Percentiles rank a stretch among this genome's conserved stretches.
Conservation (phyloP, 1,140 invertebrate species). For the Schlechtendalia chinensis region DNA sequence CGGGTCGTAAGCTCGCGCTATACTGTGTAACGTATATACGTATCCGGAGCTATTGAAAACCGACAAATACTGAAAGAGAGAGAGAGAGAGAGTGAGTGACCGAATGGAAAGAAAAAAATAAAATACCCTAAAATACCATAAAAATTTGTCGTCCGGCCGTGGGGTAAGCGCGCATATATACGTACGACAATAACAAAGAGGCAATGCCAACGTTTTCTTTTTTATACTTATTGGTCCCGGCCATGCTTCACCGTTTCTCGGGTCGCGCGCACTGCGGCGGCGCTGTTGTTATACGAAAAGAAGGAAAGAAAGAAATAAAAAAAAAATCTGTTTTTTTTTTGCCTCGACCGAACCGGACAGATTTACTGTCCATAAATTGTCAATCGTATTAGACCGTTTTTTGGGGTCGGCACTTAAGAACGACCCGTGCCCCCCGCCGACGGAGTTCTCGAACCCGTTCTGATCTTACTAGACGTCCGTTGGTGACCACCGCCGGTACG, state of each 20-base stretch:
- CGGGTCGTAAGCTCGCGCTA: neutral
- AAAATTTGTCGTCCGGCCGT: conserved; percentile 12
- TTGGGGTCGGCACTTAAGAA: conserved; percentile 21
- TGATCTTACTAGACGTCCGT: conserved; percentile 17
- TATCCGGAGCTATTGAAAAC: neutral
- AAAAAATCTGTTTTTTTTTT: conserved; percentile 6
- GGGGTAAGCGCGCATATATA: neutral
- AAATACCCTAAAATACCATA: conserved; percentile 27
- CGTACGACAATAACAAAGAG: conserved; percentile 6
- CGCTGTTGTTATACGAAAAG: no score
- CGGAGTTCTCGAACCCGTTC: neutral
- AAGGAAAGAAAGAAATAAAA: neutral
- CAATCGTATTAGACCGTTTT: conserved; percentile 30
- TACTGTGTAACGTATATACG: no score
- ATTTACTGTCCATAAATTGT: conserved; percentile 42
- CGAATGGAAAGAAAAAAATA: conserved; percentile 11
- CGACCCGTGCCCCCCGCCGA: neutral
- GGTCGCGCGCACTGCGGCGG: neutral
- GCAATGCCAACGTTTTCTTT: conserved; percentile 3
- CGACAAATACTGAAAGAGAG: neutral
- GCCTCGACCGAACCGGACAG: conserved; percentile 14
- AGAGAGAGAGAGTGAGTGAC: neutral
- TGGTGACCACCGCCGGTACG: neutral
- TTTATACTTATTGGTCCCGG: neutral
- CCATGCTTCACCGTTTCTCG: neutral